Base-by-base conservation (phyloP, 1,140 invertebrate species). In the Diabrotica undecimpunctata region DNA sequence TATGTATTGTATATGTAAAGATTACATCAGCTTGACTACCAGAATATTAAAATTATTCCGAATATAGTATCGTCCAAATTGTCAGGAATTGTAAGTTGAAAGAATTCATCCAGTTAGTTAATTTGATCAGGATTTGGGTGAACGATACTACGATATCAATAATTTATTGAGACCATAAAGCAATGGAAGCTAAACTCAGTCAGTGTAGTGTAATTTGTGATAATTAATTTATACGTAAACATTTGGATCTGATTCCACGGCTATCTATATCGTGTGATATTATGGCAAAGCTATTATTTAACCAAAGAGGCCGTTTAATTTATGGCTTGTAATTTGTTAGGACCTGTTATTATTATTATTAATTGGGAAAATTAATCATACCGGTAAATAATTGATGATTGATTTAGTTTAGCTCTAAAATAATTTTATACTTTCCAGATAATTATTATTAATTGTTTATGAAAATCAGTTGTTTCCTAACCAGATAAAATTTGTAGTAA, bases 291-390 rank as follows among this genome's bases (percentile, higher is more conserved):
- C 54, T 14, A 25, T 55, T 55, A 55, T 55, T 36, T 25, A 55
- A 55, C 54, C 13, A 55, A 25, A n/a, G 10, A 14, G 14, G 14
- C 11, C 35, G 25, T 25, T 55, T 13, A 36, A 55, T 55, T 55
- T 55, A 55, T 55, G 11, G 54, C 13, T 6, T 14, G 54, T 25
- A 55, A 55, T 55, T 55, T 55, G 54, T 55, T 55, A 55, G 54
- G 7, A 55, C 10, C 54, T 13, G 25, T 55, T 55, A 55, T 55
- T 55, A 55, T 55, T 55, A 55, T 55, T 14, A 55, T 55, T 55
- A 55, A 55, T 55, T 55, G 54, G 12, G 13, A 7, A 11, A 25
- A 55, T 55, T 62, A 41, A 46, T 46, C 41, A 46, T 46, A 2
- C 3, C 41, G n/a, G 41, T 46, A 46, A 10, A 46, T 46, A n/a